phyloP scores from a whole-genome alignment of 1,140 invertebrate species.

The Drosophila kanapiae region DNA sequence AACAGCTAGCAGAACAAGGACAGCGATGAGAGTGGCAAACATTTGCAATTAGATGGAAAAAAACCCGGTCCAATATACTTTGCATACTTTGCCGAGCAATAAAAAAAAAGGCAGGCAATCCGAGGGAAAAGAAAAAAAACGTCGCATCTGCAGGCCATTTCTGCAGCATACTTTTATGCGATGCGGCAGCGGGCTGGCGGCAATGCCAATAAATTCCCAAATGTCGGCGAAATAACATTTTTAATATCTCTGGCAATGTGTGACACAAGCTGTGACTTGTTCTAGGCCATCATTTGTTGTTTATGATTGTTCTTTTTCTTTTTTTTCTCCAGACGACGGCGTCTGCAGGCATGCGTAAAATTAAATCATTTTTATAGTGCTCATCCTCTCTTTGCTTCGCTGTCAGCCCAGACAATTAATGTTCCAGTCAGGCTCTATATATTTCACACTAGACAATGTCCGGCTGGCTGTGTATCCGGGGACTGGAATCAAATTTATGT shows the following conservation, averaged over 20 bases:
- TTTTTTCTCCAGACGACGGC: constrained; percentile 19
- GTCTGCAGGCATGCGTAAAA: constrained; percentile 64
- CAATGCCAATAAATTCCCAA: constrained; percentile 32
- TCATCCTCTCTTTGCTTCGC: constrained; percentile 17
- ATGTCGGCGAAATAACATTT: constrained; percentile 38
- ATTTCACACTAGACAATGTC: constrained; percentile 54
- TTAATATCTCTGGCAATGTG: constrained; percentile 42
- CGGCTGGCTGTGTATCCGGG: constrained; percentile 19
- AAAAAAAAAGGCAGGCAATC: constrained; percentile 24
- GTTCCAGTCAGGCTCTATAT: constrained; percentile 48
- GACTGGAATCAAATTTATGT: constrained; percentile 55
- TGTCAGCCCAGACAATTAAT: constrained; percentile 69
- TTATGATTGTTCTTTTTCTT: constrained; percentile 16
- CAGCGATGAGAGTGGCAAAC: constrained; percentile 19
- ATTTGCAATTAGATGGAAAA: constrained; percentile 37
- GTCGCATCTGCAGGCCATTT: constrained; percentile 36
- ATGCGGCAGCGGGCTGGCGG: constrained; percentile 21
- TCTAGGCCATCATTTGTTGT: constrained; percentile 29
- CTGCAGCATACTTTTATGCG: constrained; percentile 27
- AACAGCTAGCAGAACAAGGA: constrained; percentile 16
- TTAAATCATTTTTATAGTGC: constrained; percentile 80
- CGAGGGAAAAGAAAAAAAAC: constrained; percentile 12
- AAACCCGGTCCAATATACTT: constrained; percentile 23
- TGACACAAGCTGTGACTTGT: constrained; percentile 35
- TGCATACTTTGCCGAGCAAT: constrained; percentile 52